These are phyloP conservation scores for Aphaenogaster ashmeadi DNA, from an alignment of 1,140 invertebrate species.

Conservation along the genomic window DNA sequence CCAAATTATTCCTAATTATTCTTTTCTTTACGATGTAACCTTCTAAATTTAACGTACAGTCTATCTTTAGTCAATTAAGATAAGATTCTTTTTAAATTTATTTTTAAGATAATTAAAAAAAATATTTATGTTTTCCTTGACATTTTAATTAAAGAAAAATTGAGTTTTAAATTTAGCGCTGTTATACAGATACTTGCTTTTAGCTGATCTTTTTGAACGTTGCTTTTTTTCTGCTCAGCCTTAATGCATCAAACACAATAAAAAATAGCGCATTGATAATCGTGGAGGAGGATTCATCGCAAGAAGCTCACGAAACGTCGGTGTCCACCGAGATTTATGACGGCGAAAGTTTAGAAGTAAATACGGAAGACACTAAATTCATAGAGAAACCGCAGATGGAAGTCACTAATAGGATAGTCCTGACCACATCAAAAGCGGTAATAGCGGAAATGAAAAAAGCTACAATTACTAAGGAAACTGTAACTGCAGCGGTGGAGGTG, in stretches of 20 bases:
- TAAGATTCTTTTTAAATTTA: not conserved
- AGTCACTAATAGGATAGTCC: constrained; percentile 77
- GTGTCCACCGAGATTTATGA: constrained; percentile 77
- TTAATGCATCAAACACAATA: not conserved
- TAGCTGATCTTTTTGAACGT: not conserved
- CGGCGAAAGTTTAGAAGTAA: constrained; percentile 72
- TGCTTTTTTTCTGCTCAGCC: constrained; percentile 5
- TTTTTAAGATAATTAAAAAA: not conserved
- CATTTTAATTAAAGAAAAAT: not conserved
- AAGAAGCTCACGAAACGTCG: constrained; percentile 76
- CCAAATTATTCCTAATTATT: not conserved
- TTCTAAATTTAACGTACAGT: not conserved
- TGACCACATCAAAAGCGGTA: constrained; percentile 76
- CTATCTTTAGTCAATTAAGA: not conserved
- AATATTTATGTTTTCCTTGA: not conserved
- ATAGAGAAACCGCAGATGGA: constrained; percentile 64
- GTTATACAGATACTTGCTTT: not conserved
- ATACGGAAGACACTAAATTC: constrained; percentile 58
- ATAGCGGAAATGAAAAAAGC: constrained; percentile 27
- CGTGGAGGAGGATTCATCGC: constrained; percentile 66
- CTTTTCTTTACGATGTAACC: not conserved
- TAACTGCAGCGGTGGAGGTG: constrained; percentile 15
- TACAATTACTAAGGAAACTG: constrained; percentile 32
- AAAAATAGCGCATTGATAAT: constrained; percentile 53
- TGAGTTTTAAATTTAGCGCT: not conserved